Base-by-base conservation (phyloP, 2,797 vertebrate genomes). In the Dryobates pubescens region DNA sequence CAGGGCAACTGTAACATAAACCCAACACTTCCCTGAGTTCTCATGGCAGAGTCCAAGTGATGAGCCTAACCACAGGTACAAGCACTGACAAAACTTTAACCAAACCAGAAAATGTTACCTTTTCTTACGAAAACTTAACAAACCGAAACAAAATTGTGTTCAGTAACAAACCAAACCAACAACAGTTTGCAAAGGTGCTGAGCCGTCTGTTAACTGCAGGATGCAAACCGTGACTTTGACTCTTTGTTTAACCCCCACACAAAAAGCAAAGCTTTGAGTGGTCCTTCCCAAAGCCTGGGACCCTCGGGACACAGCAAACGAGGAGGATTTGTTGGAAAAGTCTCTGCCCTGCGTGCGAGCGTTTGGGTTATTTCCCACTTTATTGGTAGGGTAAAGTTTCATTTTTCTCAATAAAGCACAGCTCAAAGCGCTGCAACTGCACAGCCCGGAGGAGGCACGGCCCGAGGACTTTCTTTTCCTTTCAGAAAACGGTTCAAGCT, bases 201-300 rank as follows among this genome's bases (percentile, higher is more conserved):
- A 61, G n/a, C 34, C 81, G 1, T 16, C 67, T 86, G 68, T 64
- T 20, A 41, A 62, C 4, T 34, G n/a, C 22, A 41, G 71, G 34
- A 58, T 45, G 19, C 75, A 43, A 90, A 62, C 38, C 9, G 51
- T 30, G 59, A 61, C 71, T 76, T 89, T 17, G 62, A 68, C 68
- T 22, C 89, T 95, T 95, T 92, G 86, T 90, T 90, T 79, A 76
- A 72, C 45, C 14, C n/a, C 27, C 29, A 49, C 7, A 17, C 53
- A 57, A 77, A 27, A 53, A 4, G 59, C 65, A 27, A n/a, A 49
- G 59, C 76, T 88, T 8, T 3, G 62, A 47, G 30, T 0, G 38
- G 19, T 3, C 61, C 17, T 69, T 65, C 34, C 64, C 58, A 9
- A 1, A 20, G 61, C 6, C 71, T 2, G 38, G 27, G 70, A 70